These are phyloP conservation scores for Emys orbicularis DNA, from an alignment of 2,797 vertebrate genomes.

Conservation along the genomic window DNA sequence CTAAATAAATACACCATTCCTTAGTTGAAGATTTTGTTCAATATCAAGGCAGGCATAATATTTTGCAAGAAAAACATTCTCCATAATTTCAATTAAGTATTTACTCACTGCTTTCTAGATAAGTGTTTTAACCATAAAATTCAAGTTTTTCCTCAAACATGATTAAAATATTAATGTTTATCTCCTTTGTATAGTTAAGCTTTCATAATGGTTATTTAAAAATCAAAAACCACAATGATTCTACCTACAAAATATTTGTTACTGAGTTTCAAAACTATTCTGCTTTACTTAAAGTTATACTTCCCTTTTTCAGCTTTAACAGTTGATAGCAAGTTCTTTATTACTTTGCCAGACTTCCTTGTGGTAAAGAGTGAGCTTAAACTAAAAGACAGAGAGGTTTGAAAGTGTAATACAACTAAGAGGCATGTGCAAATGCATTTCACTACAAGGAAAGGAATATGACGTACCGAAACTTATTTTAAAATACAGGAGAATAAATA, in stretches of 20 bases:
- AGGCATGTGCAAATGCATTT: background rate
- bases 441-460: background rate
- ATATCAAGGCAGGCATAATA: slow-evolving; percentile 5
- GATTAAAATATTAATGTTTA: background rate
- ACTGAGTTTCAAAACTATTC: background rate
- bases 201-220: background rate
- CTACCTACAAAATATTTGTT: background rate
- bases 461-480: background rate
- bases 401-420: background rate
- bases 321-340: background rate
- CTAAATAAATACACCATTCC: slow-evolving; percentile 52
- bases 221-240: background rate
- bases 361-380: slow-evolving; percentile 35
- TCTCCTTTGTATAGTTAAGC: background rate
- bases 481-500: background rate
- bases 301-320: background rate
- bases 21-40: slow-evolving; percentile 29
- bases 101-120: background rate
- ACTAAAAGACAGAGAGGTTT: background rate
- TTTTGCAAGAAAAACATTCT: slow-evolving; percentile 5
- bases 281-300: background rate
- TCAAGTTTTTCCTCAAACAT: background rate
- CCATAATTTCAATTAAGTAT: background rate
- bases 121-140: background rate
- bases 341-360: background rate